Evolutionary conservation across 1,140 invertebrate species (phyloP).

Genomic region (Drosophila auraria): DNA sequence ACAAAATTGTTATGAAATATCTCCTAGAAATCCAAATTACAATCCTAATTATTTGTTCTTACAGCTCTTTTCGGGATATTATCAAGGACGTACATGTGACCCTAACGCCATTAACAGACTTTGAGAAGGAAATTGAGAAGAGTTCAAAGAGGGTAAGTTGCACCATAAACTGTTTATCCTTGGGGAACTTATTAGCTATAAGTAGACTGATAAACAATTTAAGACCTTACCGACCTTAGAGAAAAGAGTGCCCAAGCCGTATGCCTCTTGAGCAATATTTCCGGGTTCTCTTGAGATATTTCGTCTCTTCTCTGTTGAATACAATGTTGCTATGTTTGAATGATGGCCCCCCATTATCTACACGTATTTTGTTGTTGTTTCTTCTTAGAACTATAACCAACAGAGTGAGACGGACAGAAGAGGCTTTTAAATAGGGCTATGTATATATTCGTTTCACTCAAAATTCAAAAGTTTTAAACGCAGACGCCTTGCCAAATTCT

Average conservation of each 20-base stretch:
- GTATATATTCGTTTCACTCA: constrained; percentile 51
- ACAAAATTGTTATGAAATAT: not conserved
- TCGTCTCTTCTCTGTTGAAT: constrained; percentile 4
- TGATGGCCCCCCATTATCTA: constrained; percentile 61
- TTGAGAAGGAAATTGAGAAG: constrained; percentile 83
- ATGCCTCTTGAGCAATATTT: constrained; percentile 31
- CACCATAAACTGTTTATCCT: constrained; percentile 29
- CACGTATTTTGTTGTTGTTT: constrained; percentile 48
- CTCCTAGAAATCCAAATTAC: not conserved
- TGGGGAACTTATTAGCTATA: constrained; percentile 21
- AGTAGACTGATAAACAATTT: constrained; percentile 46
- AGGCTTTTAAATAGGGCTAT: constrained; percentile 20
- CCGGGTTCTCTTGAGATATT: constrained; percentile 53
- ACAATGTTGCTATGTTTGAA: constrained; percentile 60
- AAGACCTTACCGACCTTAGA: not conserved
- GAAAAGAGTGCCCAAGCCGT: constrained; percentile 16
- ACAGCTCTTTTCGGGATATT: constrained; percentile 74
- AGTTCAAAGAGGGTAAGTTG: constrained; percentile 80
- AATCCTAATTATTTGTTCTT: not conserved
- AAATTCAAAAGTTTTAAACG: constrained; percentile 29
- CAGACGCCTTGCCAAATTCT: constrained; percentile 56
- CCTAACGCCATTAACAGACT: constrained; percentile 78
- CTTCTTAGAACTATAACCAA: constrained; percentile 4
- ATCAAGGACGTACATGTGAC: constrained; percentile 83
- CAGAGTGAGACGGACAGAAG: not conserved